Conservation (phyloP, 2,888 invertebrate genomes). For the Actias luna region DNA sequence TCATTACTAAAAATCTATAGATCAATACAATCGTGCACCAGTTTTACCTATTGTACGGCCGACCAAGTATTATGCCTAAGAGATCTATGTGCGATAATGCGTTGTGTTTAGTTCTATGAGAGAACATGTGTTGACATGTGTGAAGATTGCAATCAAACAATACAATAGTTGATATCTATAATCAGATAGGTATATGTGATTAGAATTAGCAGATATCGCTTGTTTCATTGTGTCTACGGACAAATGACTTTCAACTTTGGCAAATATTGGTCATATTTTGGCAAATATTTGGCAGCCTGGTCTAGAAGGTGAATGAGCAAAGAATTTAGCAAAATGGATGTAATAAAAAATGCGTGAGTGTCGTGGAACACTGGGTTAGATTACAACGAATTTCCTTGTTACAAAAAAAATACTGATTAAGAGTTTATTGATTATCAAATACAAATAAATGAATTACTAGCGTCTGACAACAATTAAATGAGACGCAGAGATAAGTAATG, state of each 20-base stretch:
- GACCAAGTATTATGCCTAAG: not conserved
- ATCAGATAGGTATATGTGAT: not conserved
- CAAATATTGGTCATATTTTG: not conserved
- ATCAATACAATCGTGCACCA: slow-evolving; percentile 8
- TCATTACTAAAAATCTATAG: slow-evolving; percentile 19
- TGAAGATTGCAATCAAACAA: slow-evolving; percentile 11
- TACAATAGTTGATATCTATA: not conserved
- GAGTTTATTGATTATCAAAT: too few species aligned
- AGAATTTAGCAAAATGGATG: too few species aligned
- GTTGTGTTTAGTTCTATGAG: slow-evolving; percentile 6
- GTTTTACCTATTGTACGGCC: slow-evolving; percentile 2
- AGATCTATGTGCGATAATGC: not conserved
- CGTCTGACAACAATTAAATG: too few species aligned
- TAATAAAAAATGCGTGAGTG: too few species aligned
- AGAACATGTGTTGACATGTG: slow-evolving; percentile 13
- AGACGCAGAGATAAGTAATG: too few species aligned
- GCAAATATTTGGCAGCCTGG: not conserved
- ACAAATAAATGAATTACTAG: too few species aligned
- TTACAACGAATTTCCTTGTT: too few species aligned
- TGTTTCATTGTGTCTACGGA: too few species aligned
- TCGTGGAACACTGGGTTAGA: too few species aligned
- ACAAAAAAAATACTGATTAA: too few species aligned
- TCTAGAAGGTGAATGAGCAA: too few species aligned
- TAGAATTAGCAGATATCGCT: not conserved
- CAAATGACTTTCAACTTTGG: not conserved